Evolutionary conservation across 2,113 vertebrate genomes (phyloP), one percentile per base, ranked within the genome.

Genomic region (Motacilla alba): DNA sequence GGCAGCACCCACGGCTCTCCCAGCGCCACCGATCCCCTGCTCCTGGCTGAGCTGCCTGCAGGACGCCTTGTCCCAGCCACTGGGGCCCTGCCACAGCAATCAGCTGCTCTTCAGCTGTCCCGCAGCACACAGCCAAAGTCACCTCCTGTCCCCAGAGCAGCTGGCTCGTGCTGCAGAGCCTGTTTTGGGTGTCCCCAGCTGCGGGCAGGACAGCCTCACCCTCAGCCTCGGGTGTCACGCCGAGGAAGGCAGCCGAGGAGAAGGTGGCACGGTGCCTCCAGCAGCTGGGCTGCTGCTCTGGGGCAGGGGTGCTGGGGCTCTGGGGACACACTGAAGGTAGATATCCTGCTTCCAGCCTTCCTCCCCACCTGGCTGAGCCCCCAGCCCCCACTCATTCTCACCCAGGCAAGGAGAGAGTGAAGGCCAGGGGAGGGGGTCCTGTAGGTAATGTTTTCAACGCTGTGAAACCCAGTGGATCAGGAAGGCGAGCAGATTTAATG

Each of bases 31-130:
- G 13, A n/a, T 59, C 30, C 64, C 13, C 37, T 8, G 16, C 2
- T 50, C 46, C 21, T 19, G 18, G 16, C 12, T 0, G 10, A 77
- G 55, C 53, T 50, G 59, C 46, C 44, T 73, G 43, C 13, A 13
- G 39, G 55, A 23, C 10, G 12, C 2, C 1, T 33, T 68, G 39
- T 35, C 49, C 21, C 67, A 14, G 30, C 6, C 7, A 4, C 0
- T 13, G 5, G 41, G 50, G n/a, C 18, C 59, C 24, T 24, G 43
- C 30, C 73, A 80, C 2, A 2, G 27, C 39, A 24, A 10, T 3
- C 21, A 50, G 53, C 22, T 1, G 14, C 21, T 31, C 78, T 18
- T 37, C 56, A 53, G 77, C 13, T 15, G 60, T 66, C 43, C 66
- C 66, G 15, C 22, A 27, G 5, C 39, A 43, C 26, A 22, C 30